Evolutionary conservation across 2,797 vertebrate genomes (phyloP), one percentile per base, ranked within the genome.

Genomic region (Pipistrellus kuhlii): DNA sequence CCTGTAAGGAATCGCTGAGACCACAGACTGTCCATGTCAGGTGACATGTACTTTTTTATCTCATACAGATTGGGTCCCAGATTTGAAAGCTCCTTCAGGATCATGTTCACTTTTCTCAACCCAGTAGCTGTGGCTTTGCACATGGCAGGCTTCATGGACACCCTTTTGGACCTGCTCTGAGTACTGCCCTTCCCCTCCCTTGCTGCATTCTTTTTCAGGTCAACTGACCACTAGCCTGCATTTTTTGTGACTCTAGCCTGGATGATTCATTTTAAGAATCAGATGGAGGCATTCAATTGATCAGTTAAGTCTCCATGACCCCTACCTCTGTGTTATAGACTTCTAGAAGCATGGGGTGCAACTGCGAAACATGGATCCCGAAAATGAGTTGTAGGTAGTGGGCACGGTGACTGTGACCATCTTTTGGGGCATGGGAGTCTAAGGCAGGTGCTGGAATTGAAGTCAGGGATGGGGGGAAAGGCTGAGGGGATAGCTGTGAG

Each of bases 41-140:
- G 98, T 2, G 98, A 98, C 3, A 97, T 97, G 0, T 98, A 98
- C 57, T 98, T 99, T 76, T 98, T 98, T 96, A 98, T 98, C 95
- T 99, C 98, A 3, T 96, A 98, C 10, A 98, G 98, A 8, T 96
- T 98, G 76, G 98, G 98, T 7, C 9, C 98, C 98, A 27, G 98
- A 98, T 95, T 98, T 38, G 98, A 98, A 0, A 97, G 98, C 12
- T 98, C 98, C 0, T 98, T 98, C 1, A 98, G 98, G 3, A 23
- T 98, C 91, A 98, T 98, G 15, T 98, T 98, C 88, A 97, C 98
- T 84, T 98, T 99, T 17, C 98, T 98, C 92, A 99, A 98, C 0
- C 98, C 98, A 8, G 95, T 98, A 46, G 98, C 98, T 3, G 98
- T 98, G 91, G 98, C 98, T 6, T 98, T 98, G 93, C 97, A 98